Conservation (phyloP, 1,140 invertebrate genomes). For the Pseudachorutes palmiensis region DNA sequence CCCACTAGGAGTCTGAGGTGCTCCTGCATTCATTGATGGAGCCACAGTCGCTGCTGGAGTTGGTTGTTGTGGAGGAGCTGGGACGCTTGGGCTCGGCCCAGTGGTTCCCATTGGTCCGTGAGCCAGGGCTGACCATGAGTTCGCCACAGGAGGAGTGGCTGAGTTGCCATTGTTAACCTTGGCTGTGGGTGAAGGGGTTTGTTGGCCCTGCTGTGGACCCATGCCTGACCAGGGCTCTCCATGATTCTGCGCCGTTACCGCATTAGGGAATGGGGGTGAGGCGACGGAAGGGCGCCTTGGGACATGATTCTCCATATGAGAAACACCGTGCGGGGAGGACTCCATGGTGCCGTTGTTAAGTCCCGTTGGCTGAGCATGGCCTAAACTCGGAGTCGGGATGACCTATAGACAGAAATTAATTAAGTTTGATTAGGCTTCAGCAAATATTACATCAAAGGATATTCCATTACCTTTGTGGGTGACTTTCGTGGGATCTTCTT, state of each 20-base stretch:
- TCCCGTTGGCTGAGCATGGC: not conserved
- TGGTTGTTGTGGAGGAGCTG: constrained; percentile 40
- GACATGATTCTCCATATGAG: not conserved
- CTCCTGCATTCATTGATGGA: constrained; percentile 24
- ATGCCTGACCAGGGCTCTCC: not conserved
- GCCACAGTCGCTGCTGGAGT: constrained; percentile 55
- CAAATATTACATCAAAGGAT: not conserved
- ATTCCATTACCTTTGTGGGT: constrained; percentile 29
- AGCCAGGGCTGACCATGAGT: not conserved
- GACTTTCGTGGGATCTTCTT: constrained; percentile 32
- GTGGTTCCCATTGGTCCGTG: not conserved
- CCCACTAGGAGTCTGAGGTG: constrained; percentile 14
- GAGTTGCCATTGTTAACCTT: not conserved
- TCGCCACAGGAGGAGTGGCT: constrained; percentile 23
- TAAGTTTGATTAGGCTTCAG: not conserved
- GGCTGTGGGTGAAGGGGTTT: not conserved
- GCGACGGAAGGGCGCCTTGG: not conserved
- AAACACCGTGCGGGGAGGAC: not conserved
- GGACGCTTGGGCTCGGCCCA: not conserved
- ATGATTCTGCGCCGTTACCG: no score
- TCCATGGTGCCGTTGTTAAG: constrained; percentile 18
- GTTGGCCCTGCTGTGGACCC: not conserved
- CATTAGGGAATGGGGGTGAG: not conserved
- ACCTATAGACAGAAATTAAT: constrained; percentile 1
- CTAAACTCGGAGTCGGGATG: not conserved